phyloP scores from a whole-genome alignment of 2,113 vertebrate genomes.

The Odontesthes bonariensis region DNA sequence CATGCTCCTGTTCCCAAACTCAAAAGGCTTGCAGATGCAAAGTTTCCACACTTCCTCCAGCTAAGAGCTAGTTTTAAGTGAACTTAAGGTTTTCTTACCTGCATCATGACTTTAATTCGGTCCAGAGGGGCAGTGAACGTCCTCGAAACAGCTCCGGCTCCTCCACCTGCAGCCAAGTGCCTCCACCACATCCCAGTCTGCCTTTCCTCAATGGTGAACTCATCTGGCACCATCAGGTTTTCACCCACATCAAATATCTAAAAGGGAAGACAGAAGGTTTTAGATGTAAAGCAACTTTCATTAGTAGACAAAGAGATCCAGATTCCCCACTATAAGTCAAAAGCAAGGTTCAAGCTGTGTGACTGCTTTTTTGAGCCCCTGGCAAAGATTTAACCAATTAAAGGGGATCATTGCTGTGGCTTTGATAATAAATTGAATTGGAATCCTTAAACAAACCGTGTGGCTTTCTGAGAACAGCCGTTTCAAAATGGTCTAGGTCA shows the following conservation, averaged over 20 bases:
- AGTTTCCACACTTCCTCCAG: too few relatives aligned
- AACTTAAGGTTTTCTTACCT: slow-evolving; percentile 79
- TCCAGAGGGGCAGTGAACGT: slow-evolving; percentile 96
- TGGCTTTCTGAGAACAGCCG: too few relatives aligned
- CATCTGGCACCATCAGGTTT: slow-evolving; percentile 94
- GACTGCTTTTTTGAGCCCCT: neutral
- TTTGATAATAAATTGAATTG: neutral
- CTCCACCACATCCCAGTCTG: slow-evolving; percentile 98
- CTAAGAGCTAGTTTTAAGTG: too few relatives aligned
- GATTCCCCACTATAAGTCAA: too few relatives aligned
- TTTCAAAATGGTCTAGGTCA: neutral
- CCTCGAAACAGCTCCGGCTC: slow-evolving; percentile 92
- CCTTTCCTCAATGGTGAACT: slow-evolving; percentile 95
- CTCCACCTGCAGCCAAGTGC: slow-evolving; percentile 95
- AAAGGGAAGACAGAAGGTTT: neutral
- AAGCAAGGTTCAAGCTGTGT: neutral
- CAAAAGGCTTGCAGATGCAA: too few relatives aligned
- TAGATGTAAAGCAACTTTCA: neutral
- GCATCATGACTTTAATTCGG: slow-evolving; percentile 97
- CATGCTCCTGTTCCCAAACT: neutral
- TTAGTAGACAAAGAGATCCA: too few relatives aligned
- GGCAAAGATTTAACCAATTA: neutral
- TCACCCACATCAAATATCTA: slow-evolving; percentile 99
- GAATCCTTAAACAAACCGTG: too few relatives aligned
- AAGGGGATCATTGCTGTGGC: neutral